These are phyloP conservation scores for Gymnarchus niloticus DNA, from an alignment of 2,113 vertebrate species.

Conservation along the genomic window DNA sequence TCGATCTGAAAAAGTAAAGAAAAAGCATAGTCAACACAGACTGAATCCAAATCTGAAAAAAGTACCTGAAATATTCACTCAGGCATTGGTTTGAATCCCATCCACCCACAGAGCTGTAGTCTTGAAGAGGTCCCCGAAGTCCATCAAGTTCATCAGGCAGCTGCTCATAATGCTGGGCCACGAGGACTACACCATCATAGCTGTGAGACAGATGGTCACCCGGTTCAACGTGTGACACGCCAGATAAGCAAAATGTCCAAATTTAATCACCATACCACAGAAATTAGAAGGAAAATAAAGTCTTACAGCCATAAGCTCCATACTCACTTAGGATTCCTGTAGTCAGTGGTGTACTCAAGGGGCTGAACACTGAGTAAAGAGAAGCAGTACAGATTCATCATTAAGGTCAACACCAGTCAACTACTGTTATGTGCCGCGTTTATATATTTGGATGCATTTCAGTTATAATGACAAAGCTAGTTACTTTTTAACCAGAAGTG, in stretches of 20 bases:
- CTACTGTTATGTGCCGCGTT: neutral
- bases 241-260: neutral
- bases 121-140: conserved; percentile 57
- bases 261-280: neutral
- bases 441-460: too few relatives aligned
- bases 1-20: conserved; percentile 53
- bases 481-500: neutral
- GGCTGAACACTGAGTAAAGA: conserved; percentile 54
- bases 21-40: neutral
- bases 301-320: neutral
- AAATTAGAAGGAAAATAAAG: neutral
- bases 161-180: conserved; percentile 52
- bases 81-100: neutral
- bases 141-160: conserved; percentile 52
- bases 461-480: neutral
- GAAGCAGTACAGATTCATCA: neutral
- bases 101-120: conserved; percentile 60
- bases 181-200: conserved; percentile 66
- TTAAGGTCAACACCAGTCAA: neutral
- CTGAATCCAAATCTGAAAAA: too few relatives aligned
- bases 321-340: conserved; percentile 64
- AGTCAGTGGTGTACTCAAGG: conserved; percentile 54
- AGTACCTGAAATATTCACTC: neutral
- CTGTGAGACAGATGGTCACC: conserved; percentile 31
- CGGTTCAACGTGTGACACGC: neutral